Conservation (phyloP, 2,113 vertebrate genomes). For the Lanius ludovicianus region DNA sequence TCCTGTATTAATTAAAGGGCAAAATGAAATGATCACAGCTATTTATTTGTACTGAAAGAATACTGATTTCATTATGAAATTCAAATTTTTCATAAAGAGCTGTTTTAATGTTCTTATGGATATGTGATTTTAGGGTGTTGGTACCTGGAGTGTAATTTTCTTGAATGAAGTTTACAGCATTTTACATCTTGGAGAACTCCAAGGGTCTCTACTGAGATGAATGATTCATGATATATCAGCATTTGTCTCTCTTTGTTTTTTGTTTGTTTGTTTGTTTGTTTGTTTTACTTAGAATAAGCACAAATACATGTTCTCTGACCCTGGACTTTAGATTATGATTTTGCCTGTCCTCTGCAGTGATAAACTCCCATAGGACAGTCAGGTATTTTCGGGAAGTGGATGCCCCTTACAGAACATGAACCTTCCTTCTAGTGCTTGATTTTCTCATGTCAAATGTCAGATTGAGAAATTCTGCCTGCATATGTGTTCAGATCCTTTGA, state of each 20-base stretch:
- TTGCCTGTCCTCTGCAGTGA: not conserved
- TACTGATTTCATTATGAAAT: not conserved
- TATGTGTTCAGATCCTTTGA: not conserved
- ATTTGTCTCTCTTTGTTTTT: not conserved
- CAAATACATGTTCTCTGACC: not conserved
- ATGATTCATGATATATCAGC: not conserved
- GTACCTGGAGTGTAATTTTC: not conserved
- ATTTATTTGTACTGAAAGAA: not conserved
- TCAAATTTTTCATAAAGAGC: not conserved
- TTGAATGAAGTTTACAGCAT: not conserved
- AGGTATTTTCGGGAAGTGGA: not conserved
- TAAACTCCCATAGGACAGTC: not conserved
- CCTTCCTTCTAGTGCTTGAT: not conserved
- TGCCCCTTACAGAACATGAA: not conserved
- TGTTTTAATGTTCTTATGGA: not conserved
- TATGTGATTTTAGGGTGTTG: not conserved
- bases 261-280: not conserved
- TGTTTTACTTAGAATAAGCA: not conserved
- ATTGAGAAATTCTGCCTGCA: not conserved
- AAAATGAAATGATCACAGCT: not conserved
- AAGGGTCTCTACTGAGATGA: not conserved
- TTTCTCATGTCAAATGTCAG: not conserved
- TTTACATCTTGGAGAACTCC: not conserved
- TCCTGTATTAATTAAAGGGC: not conserved
- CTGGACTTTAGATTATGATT: not conserved